Conservation (phyloP, 2,113 vertebrate genomes). For the Coturnix japonica region DNA sequence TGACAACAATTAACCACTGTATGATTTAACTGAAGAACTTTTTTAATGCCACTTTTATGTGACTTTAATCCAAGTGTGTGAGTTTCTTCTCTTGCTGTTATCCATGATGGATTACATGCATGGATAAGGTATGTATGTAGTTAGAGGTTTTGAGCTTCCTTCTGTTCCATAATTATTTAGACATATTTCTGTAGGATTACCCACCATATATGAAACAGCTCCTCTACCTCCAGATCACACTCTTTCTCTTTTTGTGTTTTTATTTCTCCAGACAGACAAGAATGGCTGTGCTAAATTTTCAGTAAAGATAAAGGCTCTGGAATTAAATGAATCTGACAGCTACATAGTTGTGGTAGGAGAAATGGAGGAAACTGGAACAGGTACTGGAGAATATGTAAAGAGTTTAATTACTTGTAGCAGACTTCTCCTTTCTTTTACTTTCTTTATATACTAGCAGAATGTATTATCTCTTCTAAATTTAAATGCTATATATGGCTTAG, state of each 20-base stretch:
- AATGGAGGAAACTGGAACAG: slow-evolving; percentile 69
- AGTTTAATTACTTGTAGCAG: neutral
- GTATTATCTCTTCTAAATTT: neutral
- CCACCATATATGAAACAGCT: neutral
- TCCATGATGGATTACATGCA: neutral
- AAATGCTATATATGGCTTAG: neutral
- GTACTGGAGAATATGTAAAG: neutral
- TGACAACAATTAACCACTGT: neutral
- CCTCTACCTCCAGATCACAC: neutral
- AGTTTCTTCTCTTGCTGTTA: neutral
- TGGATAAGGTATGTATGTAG: neutral
- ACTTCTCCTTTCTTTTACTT: neutral
- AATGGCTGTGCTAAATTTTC: slow-evolving; percentile 46
- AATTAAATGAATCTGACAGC: neutral
- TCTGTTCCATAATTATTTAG: neutral
- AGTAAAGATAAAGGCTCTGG: slow-evolving; percentile 47
- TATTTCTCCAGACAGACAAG: slow-evolving; percentile 53
- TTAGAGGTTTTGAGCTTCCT: neutral
- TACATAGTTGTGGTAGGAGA: fast-evolving
- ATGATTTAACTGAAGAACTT: neutral
- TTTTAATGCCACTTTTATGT: neutral
- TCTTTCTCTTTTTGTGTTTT: neutral
- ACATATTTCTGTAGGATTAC: neutral
- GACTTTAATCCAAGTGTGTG: neutral
- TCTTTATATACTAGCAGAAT: neutral